Percentiles rank a stretch among this genome's conserved stretches.
Evolutionary conservation across 2,113 vertebrate genomes (phyloP).

Genomic region (Elachura formosa): DNA sequence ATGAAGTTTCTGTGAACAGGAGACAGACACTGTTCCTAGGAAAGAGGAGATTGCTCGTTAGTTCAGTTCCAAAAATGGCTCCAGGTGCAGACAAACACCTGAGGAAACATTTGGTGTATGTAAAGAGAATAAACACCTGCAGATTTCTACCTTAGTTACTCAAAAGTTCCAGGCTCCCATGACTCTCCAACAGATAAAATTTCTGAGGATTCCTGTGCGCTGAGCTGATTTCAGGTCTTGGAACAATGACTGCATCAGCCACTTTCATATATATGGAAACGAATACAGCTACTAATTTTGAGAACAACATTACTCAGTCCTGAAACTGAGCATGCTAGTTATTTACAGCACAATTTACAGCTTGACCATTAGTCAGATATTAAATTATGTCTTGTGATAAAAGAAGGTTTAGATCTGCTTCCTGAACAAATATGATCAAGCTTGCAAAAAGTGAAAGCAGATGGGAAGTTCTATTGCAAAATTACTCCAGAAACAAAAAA

Average conservation of each 20-base stretch:
- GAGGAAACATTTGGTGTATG: not conserved
- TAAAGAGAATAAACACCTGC: not conserved
- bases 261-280: not conserved
- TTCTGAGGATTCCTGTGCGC: not conserved
- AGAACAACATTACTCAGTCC: not conserved
- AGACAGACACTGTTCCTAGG: not conserved
- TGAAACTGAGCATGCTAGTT: not conserved
- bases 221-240: not conserved
- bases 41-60: not conserved
- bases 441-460: constrained; percentile 41
- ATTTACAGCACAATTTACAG: constrained; percentile 4
- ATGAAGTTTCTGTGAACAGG: not conserved
- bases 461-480: constrained; percentile 49
- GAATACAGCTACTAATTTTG: not conserved
- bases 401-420: not conserved
- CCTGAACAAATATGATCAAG: constrained; percentile 6
- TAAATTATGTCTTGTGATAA: constrained; percentile 12
- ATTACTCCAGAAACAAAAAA: constrained; percentile 27
- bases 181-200: not conserved
- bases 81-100: not conserved
- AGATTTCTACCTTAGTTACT: not conserved
- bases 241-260: not conserved
- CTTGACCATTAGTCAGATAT: constrained; percentile 29
- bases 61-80: not conserved
- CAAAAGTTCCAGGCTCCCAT: not conserved